Evolutionary conservation across 2,888 invertebrate genomes (phyloP).

Genomic region (Hylaea fasciaria): DNA sequence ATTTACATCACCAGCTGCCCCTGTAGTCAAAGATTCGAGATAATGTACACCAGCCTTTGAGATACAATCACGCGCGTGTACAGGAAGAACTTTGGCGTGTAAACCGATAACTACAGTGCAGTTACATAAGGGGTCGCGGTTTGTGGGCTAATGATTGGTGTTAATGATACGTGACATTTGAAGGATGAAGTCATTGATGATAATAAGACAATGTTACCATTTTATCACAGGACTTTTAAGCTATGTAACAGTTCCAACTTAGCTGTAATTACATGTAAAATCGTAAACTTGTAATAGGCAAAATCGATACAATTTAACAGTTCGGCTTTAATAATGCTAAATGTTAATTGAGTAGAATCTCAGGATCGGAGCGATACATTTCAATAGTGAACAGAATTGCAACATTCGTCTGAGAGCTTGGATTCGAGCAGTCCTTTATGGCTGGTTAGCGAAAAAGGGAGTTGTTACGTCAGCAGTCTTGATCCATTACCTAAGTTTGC

Average conservation of each 20-base stretch:
- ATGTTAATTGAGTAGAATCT: conserved; percentile 2
- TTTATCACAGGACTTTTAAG: not conserved
- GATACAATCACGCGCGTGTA: conserved; percentile 55
- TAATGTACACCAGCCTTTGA: conserved; percentile 60
- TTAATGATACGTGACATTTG: conserved; percentile 14
- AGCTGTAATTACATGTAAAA: too few relatives aligned
- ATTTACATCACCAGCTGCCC: conserved; percentile 59
- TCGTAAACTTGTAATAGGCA: too few relatives aligned
- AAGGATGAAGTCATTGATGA: not conserved
- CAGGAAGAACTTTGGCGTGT: conserved; percentile 46
- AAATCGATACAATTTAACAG: not conserved
- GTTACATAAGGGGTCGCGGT: conserved; percentile 35
- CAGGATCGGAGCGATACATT: not conserved
- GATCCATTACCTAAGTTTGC: conserved; percentile 46
- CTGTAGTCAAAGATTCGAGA: conserved; percentile 58
- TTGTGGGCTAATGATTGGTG: conserved; percentile 22
- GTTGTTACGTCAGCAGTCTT: not conserved
- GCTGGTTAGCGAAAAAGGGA: conserved; percentile 8
- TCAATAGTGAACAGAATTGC: not conserved
- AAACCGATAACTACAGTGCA: conserved; percentile 42
- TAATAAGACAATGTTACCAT: not conserved
- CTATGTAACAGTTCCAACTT: not conserved
- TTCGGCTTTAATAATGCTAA: not conserved
- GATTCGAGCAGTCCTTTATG: not conserved
- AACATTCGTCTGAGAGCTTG: conserved; percentile 1